phyloP scores from a whole-genome alignment of 2,888 invertebrate species.

The Drosophila yooni region DNA sequence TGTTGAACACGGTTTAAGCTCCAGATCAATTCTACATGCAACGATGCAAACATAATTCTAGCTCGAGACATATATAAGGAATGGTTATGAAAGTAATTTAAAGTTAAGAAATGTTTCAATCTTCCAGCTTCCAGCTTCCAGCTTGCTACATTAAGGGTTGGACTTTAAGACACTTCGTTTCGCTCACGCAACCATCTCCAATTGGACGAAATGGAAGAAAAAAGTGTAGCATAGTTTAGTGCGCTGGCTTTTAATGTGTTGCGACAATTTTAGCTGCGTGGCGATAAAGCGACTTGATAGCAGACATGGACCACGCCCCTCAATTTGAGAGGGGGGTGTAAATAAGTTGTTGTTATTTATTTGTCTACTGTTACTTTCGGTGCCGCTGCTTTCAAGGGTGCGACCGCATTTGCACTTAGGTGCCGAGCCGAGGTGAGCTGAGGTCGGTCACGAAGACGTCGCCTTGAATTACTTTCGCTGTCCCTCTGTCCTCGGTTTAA shows the following conservation, averaged over 20 bases:
- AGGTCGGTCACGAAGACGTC: conserved; percentile 62
- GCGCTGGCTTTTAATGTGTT: conserved; percentile 48
- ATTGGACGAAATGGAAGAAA: conserved; percentile 6
- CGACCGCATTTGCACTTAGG: conserved; percentile 62
- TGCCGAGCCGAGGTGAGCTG: conserved; percentile 30
- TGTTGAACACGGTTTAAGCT: neutral
- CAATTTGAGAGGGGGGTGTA: conserved; percentile 1
- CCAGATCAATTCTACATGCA: neutral
- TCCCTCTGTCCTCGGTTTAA: conserved; percentile 59
- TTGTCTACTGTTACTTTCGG: conserved; percentile 49
- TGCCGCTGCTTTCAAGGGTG: conserved; percentile 57
- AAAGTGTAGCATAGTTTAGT: conserved; percentile 55
- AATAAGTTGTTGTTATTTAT: conserved; percentile 42
- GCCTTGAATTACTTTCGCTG: conserved; percentile 32
- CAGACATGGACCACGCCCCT: conserved; percentile 42
- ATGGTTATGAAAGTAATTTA: too few relatives aligned
- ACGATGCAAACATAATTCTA: neutral
- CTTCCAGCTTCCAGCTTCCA: neutral
- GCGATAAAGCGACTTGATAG: conserved; percentile 57
- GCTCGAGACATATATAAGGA: neutral
- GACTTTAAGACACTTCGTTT: neutral
- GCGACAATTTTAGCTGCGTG: conserved; percentile 56
- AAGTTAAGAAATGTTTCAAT: neutral
- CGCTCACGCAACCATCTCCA: conserved; percentile 35
- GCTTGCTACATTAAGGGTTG: neutral